These are phyloP conservation scores for Pissodes strobi DNA, from an alignment of 1,140 invertebrate genomes.

Conservation along the genomic window DNA sequence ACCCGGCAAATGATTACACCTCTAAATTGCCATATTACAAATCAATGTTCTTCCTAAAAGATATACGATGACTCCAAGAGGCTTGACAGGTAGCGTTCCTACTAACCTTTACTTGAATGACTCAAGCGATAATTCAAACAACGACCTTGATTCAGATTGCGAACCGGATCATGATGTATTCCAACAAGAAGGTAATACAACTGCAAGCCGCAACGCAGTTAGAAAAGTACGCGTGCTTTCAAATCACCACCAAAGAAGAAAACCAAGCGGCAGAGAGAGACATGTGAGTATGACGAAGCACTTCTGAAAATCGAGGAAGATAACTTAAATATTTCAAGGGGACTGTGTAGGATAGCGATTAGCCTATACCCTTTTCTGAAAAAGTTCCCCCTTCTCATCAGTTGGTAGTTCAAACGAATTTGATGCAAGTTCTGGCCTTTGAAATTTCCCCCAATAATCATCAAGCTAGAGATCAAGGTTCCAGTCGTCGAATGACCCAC, in stretches of 20 bases:
- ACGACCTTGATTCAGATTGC: too few relatives aligned
- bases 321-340: slow-evolving; percentile 40
- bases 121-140: too few relatives aligned
- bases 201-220: too few relatives aligned
- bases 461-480: not conserved
- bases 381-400: not conserved
- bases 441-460: not conserved
- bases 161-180: too few relatives aligned
- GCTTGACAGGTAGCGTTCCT: not conserved
- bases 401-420: not conserved
- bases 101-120: too few relatives aligned
- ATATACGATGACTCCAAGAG: too few relatives aligned
- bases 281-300: not conserved
- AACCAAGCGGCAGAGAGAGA: not conserved
- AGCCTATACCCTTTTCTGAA: not conserved
- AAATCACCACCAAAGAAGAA: not conserved
- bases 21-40: not conserved
- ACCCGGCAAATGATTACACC: not conserved
- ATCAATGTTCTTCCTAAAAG: not conserved
- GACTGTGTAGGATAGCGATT: not conserved
- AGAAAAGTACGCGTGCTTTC: too few relatives aligned
- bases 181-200: too few relatives aligned
- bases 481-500: not conserved
- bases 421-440: not conserved
- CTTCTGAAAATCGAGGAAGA: not conserved